phyloP scores from a whole-genome alignment of 2,797 vertebrate genomes.

The Tamandua tetradactyla region DNA sequence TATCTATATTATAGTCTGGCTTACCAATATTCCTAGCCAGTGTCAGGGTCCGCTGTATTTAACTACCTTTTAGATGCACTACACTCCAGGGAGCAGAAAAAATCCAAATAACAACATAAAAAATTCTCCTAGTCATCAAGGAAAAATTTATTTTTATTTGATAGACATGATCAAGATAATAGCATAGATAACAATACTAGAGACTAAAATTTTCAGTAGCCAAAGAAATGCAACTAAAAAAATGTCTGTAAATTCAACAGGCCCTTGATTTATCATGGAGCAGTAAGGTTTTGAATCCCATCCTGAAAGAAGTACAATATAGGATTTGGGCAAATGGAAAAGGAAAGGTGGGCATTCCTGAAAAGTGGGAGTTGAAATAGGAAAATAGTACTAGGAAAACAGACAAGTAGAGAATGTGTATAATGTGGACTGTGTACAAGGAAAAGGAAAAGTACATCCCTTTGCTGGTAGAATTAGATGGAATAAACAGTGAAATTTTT shows the following conservation, averaged over 20 bases:
- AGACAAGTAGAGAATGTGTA: not conserved
- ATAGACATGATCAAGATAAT: not conserved
- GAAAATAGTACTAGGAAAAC: not conserved
- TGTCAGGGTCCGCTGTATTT: not conserved
- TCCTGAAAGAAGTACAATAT: not conserved
- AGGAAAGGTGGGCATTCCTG: not conserved
- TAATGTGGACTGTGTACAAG: rapidly evolving
- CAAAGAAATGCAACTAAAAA: not conserved
- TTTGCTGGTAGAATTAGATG: not conserved
- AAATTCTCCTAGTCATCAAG: not conserved
- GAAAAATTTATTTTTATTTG: not conserved
- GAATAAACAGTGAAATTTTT: not conserved
- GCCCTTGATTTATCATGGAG: rapidly evolving
- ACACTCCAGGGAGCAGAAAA: not conserved
- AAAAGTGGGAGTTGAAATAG: not conserved
- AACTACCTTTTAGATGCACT: not conserved
- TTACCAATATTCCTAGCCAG: not conserved
- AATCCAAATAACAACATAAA: not conserved
- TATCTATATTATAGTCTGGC: rapidly evolving
- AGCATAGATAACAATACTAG: not conserved
- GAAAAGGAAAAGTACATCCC: no score
- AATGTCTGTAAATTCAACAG: not conserved
- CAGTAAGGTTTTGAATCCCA: not conserved
- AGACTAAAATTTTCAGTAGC: not conserved
- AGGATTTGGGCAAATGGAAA: not conserved